Evolutionary conservation across 2,113 vertebrate species (phyloP), one percentile per base, ranked within the genome.

Genomic region (Aplodontia rufa): DNA sequence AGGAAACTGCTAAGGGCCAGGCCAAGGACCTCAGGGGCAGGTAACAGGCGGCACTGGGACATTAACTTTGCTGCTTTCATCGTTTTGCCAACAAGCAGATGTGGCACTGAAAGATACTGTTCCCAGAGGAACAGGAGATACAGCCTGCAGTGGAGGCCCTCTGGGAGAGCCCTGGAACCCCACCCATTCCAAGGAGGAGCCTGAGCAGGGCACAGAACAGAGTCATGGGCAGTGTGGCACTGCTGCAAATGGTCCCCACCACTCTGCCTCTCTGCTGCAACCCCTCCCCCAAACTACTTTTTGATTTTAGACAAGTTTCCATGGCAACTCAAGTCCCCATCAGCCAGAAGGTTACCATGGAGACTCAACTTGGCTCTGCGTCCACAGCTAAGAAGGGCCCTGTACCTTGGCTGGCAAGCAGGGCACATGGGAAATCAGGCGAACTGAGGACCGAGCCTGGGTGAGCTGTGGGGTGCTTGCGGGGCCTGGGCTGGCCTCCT

Each of bases 271-370:
- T 90, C 84, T 83, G 87, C 94, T 47, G 35, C 71, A 60, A 84
- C 92, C 96, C 93, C 66, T 95, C 95, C 92, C 66, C 66, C 87
- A 14, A 96, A 95, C 87, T 81, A 97, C 91, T 97, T 98, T 96
- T 97, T 93, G 93, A 96, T 93, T 97, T 97, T 95, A 82, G 96
- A 96, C 97, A 93, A 76, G 97, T 98, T 98, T 97, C 98, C 97
- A 98, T 98, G 98, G 98, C 97, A 99, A 98, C 98, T 49, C 90
- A 82, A 97, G 97, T 98, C 97, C 40, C 96, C 97, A 97, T 98
- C 98, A 98, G 98, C 98, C 97, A 91, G 96, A 96, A 69, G 64
- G 98, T 99, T 98, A 97, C 98, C 98, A 98, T 98, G 98, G 98
- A 60, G 96, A 98, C 98, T 98, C 97, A 93, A 98, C 98, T 98